Percentiles rank a stretch among this genome's conserved stretches.
Conservation (phyloP, 2,113 vertebrate species). For the Lutjanus erythropterus region DNA sequence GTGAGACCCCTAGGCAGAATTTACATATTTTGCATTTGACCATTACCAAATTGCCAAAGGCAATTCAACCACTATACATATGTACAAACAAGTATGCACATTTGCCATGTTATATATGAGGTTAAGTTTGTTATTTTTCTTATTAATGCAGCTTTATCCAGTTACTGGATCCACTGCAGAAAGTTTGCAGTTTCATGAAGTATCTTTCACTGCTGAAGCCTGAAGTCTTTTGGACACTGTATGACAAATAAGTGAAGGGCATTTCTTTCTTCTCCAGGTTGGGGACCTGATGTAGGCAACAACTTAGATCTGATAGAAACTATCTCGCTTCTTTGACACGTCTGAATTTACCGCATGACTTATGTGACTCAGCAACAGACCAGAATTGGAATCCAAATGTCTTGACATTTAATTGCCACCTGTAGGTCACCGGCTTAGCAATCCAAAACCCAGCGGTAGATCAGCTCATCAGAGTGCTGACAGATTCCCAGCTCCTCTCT, state of each 20-base stretch:
- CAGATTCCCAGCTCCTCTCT: conserved; percentile 57
- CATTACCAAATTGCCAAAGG: no score
- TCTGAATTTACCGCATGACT: conserved; percentile 73
- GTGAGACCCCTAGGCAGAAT: no score
- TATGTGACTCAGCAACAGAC: conserved; percentile 73
- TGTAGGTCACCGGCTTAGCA: conserved; percentile 77
- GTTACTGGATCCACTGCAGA: background rate
- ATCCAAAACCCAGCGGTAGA: conserved; percentile 77
- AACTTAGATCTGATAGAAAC: conserved; percentile 63
- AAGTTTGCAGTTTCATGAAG: conserved; percentile 22
- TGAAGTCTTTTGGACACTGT: conserved; percentile 25
- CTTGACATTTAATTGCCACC: conserved; percentile 85
- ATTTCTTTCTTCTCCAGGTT: conserved; percentile 17
- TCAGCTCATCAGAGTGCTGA: conserved; percentile 75
- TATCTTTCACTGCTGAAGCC: conserved; percentile 10
- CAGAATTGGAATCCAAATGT: conserved; percentile 82
- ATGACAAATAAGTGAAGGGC: conserved; percentile 53
- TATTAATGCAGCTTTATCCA: background rate
- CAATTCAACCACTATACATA: no score
- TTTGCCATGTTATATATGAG: no score
- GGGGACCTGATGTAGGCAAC: conserved; percentile 42
- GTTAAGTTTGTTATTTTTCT: background rate
- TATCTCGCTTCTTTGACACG: conserved; percentile 66
- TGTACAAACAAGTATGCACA: no score
- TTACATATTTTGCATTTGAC: no score